Conservation (phyloP, 1,140 invertebrate genomes). For the Eriocheir sinensis region DNA sequence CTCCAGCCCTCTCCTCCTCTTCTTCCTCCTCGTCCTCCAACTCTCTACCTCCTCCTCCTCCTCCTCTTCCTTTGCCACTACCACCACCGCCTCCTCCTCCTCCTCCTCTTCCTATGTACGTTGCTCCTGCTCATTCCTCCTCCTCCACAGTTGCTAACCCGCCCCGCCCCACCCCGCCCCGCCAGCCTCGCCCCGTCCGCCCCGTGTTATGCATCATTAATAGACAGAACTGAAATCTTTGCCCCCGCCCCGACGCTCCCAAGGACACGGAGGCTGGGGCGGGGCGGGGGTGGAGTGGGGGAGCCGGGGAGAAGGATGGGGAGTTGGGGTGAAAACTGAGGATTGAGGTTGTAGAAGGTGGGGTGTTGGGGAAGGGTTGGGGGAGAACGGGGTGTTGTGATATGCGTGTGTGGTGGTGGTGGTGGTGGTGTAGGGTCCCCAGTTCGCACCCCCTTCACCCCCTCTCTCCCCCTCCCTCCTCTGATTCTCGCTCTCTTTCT, state of each 20-base stretch:
- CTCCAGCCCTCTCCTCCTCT: background rate
- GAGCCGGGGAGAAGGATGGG: background rate
- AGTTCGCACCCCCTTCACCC: too few species aligned
- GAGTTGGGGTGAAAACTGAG: background rate
- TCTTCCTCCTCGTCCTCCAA: background rate
- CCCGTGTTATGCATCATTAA: constrained; percentile 6
- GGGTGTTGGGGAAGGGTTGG: too few species aligned
- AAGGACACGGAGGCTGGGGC: background rate
- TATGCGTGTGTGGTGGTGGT: too few species aligned
- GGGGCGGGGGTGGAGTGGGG: background rate
- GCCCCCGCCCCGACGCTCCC: background rate
- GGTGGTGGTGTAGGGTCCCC: too few species aligned
- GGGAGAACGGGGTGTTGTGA: too few species aligned
- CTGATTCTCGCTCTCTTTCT: too few species aligned
- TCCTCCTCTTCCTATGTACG: too few species aligned
- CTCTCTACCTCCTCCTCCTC: background rate
- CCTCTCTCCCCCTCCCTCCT: too few species aligned
- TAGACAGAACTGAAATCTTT: background rate
- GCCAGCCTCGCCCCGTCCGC: too few species aligned
- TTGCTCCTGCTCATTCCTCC: background rate
- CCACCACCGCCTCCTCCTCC: background rate
- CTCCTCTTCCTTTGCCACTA: background rate
- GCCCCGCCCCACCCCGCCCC: too few species aligned
- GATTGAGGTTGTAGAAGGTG: too few species aligned
- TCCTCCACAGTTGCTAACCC: background rate